Conservation (phyloP, 2,113 vertebrate genomes). For the Ochotona curzoniae region DNA sequence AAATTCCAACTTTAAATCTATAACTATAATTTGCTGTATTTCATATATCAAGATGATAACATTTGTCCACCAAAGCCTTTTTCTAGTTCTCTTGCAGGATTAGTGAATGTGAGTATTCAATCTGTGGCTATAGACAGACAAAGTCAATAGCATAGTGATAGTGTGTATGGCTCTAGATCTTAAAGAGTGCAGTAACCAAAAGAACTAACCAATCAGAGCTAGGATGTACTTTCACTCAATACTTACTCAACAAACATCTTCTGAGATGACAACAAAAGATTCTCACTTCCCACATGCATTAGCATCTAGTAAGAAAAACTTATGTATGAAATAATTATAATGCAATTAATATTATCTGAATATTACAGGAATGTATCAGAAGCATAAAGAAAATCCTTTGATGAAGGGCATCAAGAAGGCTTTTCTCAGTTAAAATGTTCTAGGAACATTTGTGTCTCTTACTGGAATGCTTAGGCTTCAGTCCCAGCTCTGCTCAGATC, state of each 20-base stretch:
- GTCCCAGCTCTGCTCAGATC: no score
- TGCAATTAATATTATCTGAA: not conserved
- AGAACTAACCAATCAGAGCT: not conserved
- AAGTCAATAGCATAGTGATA: not conserved
- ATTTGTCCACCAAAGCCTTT: not conserved
- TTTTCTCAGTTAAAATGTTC: no score
- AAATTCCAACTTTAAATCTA: slow-evolving; percentile 56
- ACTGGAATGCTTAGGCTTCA: no score
- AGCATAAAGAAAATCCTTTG: not conserved
- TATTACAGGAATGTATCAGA: slow-evolving; percentile 6
- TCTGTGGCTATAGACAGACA: not conserved
- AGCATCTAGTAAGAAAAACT: slow-evolving; percentile 49
- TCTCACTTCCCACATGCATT: not conserved
- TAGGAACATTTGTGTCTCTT: no score
- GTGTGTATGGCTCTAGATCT: not conserved
- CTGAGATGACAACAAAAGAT: not conserved
- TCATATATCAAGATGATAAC: slow-evolving; percentile 11
- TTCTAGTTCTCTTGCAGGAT: not conserved
- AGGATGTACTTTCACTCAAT: not conserved
- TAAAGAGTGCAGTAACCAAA: slow-evolving; percentile 29
- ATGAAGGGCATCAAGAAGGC: not conserved
- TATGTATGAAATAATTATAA: slow-evolving; percentile 37
- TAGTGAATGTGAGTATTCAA: not conserved
- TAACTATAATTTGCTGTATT: slow-evolving; percentile 25
- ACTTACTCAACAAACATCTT: slow-evolving; percentile 39